A percentile compares a stretch with the other conserved stretches of the same genome.
Evolutionary conservation across 2,888 invertebrate species (phyloP).

Genomic region (Torymus texanus): DNA sequence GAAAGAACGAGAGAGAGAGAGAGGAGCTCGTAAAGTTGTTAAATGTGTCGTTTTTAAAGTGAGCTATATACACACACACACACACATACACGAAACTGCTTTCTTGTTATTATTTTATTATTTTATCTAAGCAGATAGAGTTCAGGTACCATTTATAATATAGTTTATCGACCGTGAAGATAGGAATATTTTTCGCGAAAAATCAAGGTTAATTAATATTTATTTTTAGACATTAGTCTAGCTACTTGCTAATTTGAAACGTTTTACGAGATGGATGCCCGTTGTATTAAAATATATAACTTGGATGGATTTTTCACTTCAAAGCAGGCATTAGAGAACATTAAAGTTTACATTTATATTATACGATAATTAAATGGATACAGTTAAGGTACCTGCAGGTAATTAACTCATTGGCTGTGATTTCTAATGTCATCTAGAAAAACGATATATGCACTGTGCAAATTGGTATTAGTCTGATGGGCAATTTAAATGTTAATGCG

Average conservation of each 20-base stretch:
- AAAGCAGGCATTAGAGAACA: too few species aligned
- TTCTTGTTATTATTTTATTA: constrained; percentile 15
- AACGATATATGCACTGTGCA: too few species aligned
- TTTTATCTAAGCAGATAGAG: background rate
- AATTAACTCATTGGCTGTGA: too few species aligned
- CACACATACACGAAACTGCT: background rate
- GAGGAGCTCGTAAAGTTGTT: constrained; percentile 27
- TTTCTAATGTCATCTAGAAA: too few species aligned
- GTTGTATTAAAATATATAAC: constrained; percentile 19
- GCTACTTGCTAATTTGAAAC: constrained; percentile 3
- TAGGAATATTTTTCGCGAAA: constrained; percentile 6
- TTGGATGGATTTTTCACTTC: constrained; percentile 9
- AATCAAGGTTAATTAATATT: constrained; percentile 39
- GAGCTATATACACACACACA: background rate
- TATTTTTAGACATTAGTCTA: constrained; percentile 20
- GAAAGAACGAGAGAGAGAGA: background rate
- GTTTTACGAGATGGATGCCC: background rate
- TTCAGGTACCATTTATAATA: constrained; percentile 5
- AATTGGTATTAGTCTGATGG: too few species aligned
- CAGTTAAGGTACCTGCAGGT: too few species aligned
- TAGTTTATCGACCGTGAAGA: constrained; percentile 24
- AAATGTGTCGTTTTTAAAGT: constrained; percentile 28
- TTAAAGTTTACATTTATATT: too few species aligned
- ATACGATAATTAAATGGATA: too few species aligned
- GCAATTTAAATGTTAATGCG: too few species aligned